phyloP scores from a whole-genome alignment of 2,113 vertebrate species.

The Pygathrix nemaeus region DNA sequence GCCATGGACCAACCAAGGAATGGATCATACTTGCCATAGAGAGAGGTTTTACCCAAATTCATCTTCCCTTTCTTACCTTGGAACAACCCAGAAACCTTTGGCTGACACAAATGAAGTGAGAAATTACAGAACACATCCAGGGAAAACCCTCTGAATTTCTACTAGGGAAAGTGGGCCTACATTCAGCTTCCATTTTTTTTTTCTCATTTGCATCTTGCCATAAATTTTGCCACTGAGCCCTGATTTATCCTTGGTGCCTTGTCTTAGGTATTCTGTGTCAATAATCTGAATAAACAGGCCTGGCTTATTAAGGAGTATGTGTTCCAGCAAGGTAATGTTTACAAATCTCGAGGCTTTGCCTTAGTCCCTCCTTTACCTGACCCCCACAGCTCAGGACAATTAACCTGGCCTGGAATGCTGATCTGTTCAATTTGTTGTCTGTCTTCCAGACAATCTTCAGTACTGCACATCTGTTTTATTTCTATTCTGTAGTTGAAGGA shows the following conservation, averaged over 20 bases:
- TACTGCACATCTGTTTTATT: slow-evolving; percentile 14
- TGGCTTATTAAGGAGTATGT: background rate
- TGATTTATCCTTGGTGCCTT: background rate
- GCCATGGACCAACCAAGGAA: background rate
- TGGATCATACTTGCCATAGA: background rate
- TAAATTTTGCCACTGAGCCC: background rate
- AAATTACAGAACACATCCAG: background rate
- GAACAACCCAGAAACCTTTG: background rate
- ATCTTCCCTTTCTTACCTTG: background rate
- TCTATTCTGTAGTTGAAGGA: background rate
- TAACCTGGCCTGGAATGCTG: slow-evolving; percentile 58
- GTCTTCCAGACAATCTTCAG: slow-evolving; percentile 36
- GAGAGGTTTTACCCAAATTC: background rate
- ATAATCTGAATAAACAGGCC: background rate
- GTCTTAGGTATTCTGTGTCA: background rate
- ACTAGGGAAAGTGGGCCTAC: slow-evolving; percentile 4
- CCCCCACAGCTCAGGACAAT: background rate
- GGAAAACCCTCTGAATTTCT: background rate
- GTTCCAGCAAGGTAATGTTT: background rate
- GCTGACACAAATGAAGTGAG: background rate
- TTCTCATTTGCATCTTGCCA: background rate
- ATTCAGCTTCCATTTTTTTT: background rate
- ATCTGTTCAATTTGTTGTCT: slow-evolving; percentile 33
- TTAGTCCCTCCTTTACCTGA: background rate
- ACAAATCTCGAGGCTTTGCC: background rate